Evolutionary conservation across 2,113 vertebrate genomes (phyloP).

Genomic region (Mirounga angustirostris): DNA sequence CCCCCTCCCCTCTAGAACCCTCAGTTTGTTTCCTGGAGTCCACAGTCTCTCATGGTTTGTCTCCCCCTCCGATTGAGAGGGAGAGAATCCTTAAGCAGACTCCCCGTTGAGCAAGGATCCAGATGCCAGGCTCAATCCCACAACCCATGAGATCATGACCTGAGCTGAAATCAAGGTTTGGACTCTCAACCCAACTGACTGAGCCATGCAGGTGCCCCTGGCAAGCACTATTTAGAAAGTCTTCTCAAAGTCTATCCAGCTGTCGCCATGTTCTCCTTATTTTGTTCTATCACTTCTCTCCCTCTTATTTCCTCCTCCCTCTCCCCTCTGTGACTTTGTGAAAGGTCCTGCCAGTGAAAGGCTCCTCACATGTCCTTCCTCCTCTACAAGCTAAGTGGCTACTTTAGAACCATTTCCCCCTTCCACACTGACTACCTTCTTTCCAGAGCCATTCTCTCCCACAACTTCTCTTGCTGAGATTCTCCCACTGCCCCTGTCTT

Average conservation of each 20-base stretch:
- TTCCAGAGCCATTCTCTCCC: background rate
- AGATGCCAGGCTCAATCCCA: background rate
- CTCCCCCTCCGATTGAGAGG: background rate
- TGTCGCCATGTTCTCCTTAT: accelerated
- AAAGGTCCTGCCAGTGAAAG: background rate
- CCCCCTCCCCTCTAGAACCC: too few species aligned
- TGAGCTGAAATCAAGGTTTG: background rate
- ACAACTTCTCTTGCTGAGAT: background rate
- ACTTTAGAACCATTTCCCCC: background rate
- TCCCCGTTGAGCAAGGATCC: background rate
- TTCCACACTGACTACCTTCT: background rate
- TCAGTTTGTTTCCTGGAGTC: too few species aligned
- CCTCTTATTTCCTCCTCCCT: background rate
- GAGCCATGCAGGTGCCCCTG: background rate
- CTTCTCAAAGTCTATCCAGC: background rate
- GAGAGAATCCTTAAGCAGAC: background rate
- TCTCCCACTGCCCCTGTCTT: accelerated
- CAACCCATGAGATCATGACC: background rate
- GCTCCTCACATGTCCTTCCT: background rate
- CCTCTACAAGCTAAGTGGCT: too few species aligned
- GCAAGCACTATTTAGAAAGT: background rate
- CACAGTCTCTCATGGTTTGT: too few species aligned
- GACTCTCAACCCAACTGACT: background rate
- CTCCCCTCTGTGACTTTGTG: background rate
- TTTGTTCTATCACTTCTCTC: background rate